Evolutionary conservation across 2,888 invertebrate species (phyloP).

Genomic region (Caenorhabditis becei): DNA sequence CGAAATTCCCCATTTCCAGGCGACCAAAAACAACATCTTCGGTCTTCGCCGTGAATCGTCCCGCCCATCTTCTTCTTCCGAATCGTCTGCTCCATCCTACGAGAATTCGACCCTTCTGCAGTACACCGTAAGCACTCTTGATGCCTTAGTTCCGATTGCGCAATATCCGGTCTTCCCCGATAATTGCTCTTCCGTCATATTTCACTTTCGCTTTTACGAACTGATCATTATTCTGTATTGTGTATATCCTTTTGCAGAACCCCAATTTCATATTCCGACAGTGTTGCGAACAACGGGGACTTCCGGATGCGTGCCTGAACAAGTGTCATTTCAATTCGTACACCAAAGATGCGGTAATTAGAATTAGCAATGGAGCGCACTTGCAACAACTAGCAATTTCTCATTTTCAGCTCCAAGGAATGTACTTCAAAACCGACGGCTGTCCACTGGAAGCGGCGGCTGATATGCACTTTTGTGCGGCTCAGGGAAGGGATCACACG

Average conservation of each 20-base stretch:
- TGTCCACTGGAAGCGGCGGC: slow-evolving; percentile 80
- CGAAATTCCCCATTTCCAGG: background rate
- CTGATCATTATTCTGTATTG: no score
- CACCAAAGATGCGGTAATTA: slow-evolving; percentile 76
- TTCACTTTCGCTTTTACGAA: slow-evolving; percentile 5
- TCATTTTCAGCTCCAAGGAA: slow-evolving; percentile 79
- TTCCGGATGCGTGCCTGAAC: slow-evolving; percentile 78
- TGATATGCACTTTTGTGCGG: slow-evolving; percentile 78
- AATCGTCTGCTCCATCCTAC: background rate
- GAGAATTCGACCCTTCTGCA: slow-evolving; percentile 68
- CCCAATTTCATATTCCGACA: slow-evolving; percentile 80
- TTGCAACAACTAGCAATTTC: no score
- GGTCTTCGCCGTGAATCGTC: slow-evolving; percentile 60
- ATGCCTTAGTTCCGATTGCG: slow-evolving; percentile 23
- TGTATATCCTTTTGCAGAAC: slow-evolving; percentile 70
- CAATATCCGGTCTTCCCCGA: slow-evolving; percentile 30
- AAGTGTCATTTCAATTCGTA: slow-evolving; percentile 80
- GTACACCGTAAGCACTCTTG: slow-evolving; percentile 68
- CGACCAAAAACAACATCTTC: slow-evolving; percentile 63
- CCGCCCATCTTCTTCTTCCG: background rate
- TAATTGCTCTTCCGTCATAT: slow-evolving; percentile 28
- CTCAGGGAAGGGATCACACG: slow-evolving; percentile 74
- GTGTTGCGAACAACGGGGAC: slow-evolving; percentile 79
- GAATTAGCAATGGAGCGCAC: no score
- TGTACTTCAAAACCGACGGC: slow-evolving; percentile 80